Evolutionary conservation across 2,797 vertebrate species (phyloP).

Genomic region (Rhyacichthys aspro): DNA sequence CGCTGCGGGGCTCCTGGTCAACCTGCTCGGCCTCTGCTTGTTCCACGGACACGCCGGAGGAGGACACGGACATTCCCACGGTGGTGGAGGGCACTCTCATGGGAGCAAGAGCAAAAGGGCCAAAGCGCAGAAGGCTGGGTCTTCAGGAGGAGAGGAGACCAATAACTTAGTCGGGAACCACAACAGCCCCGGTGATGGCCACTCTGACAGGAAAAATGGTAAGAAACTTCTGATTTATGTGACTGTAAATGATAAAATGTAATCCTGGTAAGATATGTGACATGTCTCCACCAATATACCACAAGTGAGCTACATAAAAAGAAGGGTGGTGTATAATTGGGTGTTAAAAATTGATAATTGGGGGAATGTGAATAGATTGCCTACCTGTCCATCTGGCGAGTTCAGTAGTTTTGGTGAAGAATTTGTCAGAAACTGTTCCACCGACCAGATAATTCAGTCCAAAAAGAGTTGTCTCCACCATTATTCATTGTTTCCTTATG

Average conservation of each 20-base stretch:
- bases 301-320: too few species aligned
- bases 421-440: too few species aligned
- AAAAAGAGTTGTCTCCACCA: too few species aligned
- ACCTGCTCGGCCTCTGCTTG: constrained; percentile 90
- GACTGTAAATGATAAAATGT: neutral
- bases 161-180: constrained; percentile 90
- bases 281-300: too few species aligned
- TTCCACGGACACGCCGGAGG: constrained; percentile 92
- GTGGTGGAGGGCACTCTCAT: constrained; percentile 71
- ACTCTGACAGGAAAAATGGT: constrained; percentile 54
- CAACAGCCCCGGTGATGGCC: constrained; percentile 83
- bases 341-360: too few species aligned
- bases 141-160: constrained; percentile 87
- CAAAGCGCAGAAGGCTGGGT: constrained; percentile 65
- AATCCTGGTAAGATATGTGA: too few species aligned
- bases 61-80: constrained; percentile 82
- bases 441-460: too few species aligned
- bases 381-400: too few species aligned
- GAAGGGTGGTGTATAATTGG: too few species aligned
- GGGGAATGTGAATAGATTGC: too few species aligned
- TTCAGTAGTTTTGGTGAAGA: too few species aligned
- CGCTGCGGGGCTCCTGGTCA: constrained; percentile 88
- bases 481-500: too few species aligned
- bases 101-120: constrained; percentile 75
- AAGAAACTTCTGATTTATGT: neutral